These are phyloP conservation scores for Aleiodes testaceus DNA, from an alignment of 2,888 invertebrate genomes.

Conservation along the genomic window DNA sequence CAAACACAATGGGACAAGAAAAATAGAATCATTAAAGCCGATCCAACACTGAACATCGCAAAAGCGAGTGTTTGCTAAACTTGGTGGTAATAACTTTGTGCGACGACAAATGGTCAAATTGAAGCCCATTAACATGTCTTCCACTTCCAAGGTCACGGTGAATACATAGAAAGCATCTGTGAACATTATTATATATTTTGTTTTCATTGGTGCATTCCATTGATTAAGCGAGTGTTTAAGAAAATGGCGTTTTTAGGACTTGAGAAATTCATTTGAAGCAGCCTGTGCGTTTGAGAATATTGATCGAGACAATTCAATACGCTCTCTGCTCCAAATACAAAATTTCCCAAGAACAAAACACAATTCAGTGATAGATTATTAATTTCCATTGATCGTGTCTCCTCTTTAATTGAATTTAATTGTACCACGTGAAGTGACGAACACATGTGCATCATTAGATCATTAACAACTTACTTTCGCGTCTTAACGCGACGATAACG, in stretches of 20 bases:
- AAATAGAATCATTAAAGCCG: conserved; percentile 55
- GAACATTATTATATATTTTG: conserved; percentile 58
- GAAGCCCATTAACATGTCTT: conserved; percentile 60
- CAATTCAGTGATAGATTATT: neutral
- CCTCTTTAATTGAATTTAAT: too few relatives aligned
- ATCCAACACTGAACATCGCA: conserved; percentile 69
- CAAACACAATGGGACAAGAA: conserved; percentile 42
- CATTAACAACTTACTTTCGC: conserved; percentile 64
- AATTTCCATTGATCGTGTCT: neutral
- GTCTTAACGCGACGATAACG: conserved; percentile 68
- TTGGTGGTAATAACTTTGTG: conserved; percentile 60
- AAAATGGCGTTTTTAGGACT: neutral
- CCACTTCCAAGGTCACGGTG: conserved; percentile 65
- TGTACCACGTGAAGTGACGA: neutral
- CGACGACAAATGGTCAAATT: conserved; percentile 58
- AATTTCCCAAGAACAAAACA: neutral
- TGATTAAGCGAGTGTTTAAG: conserved; percentile 56
- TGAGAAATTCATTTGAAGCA: neutral
- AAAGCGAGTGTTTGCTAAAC: conserved; percentile 61
- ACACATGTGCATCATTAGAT: neutral
- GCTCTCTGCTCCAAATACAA: neutral
- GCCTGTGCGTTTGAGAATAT: neutral
- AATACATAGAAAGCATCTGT: conserved; percentile 70
- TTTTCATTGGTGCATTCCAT: conserved; percentile 61
- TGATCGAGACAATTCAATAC: conserved; percentile 6